Conservation (phyloP, 2,113 vertebrate species). For the Gavia stellata region DNA sequence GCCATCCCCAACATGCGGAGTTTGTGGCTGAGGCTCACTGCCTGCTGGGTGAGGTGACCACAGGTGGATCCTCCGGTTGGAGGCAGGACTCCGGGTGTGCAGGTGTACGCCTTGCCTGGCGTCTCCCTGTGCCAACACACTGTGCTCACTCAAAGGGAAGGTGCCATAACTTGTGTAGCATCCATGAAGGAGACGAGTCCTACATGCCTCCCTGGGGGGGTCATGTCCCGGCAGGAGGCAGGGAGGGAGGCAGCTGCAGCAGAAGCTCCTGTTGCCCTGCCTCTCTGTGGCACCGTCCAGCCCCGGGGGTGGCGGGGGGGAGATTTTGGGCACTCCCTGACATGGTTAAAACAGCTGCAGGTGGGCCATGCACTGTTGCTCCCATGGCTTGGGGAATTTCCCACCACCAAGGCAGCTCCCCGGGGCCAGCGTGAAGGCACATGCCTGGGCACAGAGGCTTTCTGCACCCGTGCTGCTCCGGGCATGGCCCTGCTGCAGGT, state of each 20-base stretch:
- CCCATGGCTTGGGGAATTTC: not conserved
- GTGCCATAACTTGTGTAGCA: not conserved
- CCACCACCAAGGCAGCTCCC: not conserved
- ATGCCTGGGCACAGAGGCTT: not conserved
- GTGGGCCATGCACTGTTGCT: rapidly evolving
- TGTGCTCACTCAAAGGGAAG: not conserved
- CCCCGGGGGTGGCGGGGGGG: rapidly evolving
- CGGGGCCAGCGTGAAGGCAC: rapidly evolving
- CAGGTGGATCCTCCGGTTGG: rapidly evolving
- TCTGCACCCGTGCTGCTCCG: not conserved
- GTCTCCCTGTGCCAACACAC: not conserved
- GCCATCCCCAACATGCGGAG: rapidly evolving
- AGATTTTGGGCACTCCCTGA: not conserved
- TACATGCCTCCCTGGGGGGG: too few species aligned
- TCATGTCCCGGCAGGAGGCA: not conserved
- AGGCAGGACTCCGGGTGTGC: not conserved
- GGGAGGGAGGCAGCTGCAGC: not conserved
- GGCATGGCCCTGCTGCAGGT: not conserved
- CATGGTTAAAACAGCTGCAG: not conserved
- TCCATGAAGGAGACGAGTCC: not conserved
- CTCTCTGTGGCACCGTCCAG: not conserved
- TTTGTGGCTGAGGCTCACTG: not conserved
- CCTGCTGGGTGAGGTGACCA: not conserved
- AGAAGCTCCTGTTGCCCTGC: rapidly evolving
- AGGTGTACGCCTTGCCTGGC: not conserved